These are phyloP conservation scores for Seriola rivoliana DNA, from an alignment of 2,113 vertebrate species.

Conservation along the genomic window DNA sequence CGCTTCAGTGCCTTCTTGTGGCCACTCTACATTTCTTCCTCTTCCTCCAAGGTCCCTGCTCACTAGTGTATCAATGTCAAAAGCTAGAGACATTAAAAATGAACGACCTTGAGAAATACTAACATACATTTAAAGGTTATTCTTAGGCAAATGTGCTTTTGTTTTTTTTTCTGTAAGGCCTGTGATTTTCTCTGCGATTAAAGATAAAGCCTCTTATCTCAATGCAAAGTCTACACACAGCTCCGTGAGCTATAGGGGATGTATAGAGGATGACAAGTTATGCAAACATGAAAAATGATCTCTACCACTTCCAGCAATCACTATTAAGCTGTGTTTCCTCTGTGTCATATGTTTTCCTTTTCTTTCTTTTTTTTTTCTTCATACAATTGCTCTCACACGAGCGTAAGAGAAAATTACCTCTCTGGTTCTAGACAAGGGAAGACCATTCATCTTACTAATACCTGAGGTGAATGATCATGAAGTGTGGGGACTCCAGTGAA, in stretches of 20 bases:
- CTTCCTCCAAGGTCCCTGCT: not conserved
- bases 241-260: constrained; percentile 19
- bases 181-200: constrained; percentile 28
- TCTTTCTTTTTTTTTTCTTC: not conserved
- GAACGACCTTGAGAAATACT: constrained; percentile 14
- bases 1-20: constrained; percentile 80
- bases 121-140: not conserved
- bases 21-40: constrained; percentile 38
- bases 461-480: constrained; percentile 67
- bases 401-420: constrained; percentile 64
- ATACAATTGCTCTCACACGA: constrained; percentile 31
- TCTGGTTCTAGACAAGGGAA: constrained; percentile 43
- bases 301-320: constrained; percentile 36
- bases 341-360: not conserved
- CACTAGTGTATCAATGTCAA: constrained; percentile 2
- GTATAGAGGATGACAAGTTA: constrained; percentile 42
- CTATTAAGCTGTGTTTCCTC: constrained; percentile 30
- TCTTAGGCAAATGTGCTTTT: constrained; percentile 1
- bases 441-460: constrained; percentile 75
- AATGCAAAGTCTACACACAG: constrained; percentile 27
- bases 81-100: not conserved
- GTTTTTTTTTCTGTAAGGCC: not conserved
- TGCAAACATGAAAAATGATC: constrained; percentile 59
- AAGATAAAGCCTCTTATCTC: constrained; percentile 52
- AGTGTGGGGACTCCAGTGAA: constrained; percentile 60